phyloP scores from a whole-genome alignment of 2,888 invertebrate species.

The Gibbula magus region DNA sequence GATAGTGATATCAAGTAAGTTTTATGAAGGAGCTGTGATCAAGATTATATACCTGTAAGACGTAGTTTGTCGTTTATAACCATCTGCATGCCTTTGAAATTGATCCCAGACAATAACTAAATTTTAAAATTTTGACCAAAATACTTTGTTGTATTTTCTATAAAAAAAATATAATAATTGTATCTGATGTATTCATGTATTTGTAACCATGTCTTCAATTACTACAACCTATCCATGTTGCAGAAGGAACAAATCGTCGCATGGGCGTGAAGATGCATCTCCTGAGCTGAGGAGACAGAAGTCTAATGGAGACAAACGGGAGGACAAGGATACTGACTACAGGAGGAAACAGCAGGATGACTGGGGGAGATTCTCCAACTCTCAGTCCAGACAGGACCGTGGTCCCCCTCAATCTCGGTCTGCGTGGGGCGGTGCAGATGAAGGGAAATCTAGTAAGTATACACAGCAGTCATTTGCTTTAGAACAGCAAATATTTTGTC shows the following conservation, averaged over 20 bases:
- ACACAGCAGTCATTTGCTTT: too few species aligned
- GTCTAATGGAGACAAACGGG: conserved; percentile 39
- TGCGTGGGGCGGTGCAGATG: background rate
- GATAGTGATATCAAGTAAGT: conserved; percentile 36
- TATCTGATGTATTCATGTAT: too few species aligned
- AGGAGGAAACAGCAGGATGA: conserved; percentile 32
- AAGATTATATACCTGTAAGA: too few species aligned
- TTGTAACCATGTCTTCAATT: background rate
- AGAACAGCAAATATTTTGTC: too few species aligned
- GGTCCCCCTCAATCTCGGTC: background rate
- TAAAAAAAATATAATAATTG: too few species aligned
- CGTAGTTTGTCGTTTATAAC: too few species aligned
- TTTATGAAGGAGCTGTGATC: too few species aligned
- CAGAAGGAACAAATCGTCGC: background rate
- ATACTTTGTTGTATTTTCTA: too few species aligned
- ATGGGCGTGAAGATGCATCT: background rate
- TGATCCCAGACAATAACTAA: too few species aligned
- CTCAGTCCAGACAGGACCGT: background rate
- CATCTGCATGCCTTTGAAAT: too few species aligned
- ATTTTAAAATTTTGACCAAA: too few species aligned
- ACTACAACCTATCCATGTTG: background rate
- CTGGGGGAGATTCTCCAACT: background rate
- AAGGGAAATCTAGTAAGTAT: conserved; percentile 5
- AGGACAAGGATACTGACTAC: conserved; percentile 38
- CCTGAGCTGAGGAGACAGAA: conserved; percentile 22